Evolutionary conservation across 2,888 invertebrate genomes (phyloP).

Genomic region (Plagiodera versicolora): DNA sequence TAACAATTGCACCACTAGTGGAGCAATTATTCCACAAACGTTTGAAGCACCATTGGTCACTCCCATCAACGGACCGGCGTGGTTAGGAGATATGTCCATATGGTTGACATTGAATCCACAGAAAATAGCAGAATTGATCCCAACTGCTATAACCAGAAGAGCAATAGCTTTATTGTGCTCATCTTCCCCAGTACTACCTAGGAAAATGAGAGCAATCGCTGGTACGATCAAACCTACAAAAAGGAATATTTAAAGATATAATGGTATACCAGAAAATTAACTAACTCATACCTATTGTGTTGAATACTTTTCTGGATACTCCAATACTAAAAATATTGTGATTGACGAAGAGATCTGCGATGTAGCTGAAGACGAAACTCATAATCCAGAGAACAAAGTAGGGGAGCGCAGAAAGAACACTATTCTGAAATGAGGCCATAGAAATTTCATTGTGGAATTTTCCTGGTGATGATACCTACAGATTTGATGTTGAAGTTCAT

Average conservation of each 20-base stretch:
- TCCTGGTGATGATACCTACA: conserved; percentile 50
- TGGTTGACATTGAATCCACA: conserved; percentile 79
- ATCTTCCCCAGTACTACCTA: conserved; percentile 57
- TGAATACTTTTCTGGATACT: conserved; percentile 35
- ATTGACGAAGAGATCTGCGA: conserved; percentile 64
- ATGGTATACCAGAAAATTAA: too few species aligned
- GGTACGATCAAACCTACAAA: conserved; percentile 56
- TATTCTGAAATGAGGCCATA: conserved; percentile 58
- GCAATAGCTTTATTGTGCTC: conserved; percentile 63
- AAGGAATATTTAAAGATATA: background rate
- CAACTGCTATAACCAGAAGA: conserved; percentile 67
- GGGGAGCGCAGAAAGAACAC: conserved; percentile 69
- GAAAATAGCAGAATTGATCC: conserved; percentile 73
- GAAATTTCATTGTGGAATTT: background rate
- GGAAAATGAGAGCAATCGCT: conserved; percentile 66
- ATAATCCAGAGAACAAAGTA: conserved; percentile 73
- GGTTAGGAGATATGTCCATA: conserved; percentile 82
- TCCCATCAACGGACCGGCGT: conserved; percentile 82
- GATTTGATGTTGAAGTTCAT: conserved; percentile 71
- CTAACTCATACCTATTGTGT: conserved; percentile 45
- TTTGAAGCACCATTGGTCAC: conserved; percentile 79
- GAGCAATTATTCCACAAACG: conserved; percentile 79
- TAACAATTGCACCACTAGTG: conserved; percentile 70
- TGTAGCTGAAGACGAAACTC: conserved; percentile 69
- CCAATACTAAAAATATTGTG: conserved; percentile 47